A percentile compares a stretch with the other conserved stretches of the same genome.
Evolutionary conservation across 1,140 invertebrate genomes (phyloP).

Genomic region (Periplaneta americana): DNA sequence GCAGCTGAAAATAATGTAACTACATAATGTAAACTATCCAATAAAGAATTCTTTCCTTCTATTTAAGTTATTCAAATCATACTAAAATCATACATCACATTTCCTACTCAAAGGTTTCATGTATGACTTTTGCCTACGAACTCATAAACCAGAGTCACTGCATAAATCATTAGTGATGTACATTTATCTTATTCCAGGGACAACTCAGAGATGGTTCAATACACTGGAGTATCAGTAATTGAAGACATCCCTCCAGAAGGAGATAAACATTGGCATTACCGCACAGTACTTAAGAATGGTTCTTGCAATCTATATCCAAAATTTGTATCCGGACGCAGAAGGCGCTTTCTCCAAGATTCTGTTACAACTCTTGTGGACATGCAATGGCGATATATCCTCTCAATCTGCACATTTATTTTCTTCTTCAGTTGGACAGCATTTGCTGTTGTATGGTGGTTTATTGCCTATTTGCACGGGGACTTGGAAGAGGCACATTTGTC

Average conservation of each 20-base stretch:
- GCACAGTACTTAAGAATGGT: not conserved
- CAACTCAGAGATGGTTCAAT: not conserved
- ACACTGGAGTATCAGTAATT: not conserved
- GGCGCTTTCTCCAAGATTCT: constrained; percentile 34
- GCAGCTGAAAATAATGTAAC: no score
- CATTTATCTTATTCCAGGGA: no score
- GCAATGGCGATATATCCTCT: constrained; percentile 53
- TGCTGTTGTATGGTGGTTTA: constrained; percentile 45
- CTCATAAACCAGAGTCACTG: no score
- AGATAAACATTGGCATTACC: not conserved
- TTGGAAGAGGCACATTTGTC: constrained; percentile 29
- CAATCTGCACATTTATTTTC: constrained; percentile 43
- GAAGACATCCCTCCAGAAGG: not conserved
- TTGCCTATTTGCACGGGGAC: constrained; percentile 45
- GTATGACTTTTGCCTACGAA: no score
- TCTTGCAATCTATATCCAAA: not conserved
- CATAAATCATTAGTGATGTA: no score
- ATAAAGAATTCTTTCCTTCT: no score
- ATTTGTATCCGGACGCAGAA: not conserved
- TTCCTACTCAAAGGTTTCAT: no score
- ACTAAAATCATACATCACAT: no score
- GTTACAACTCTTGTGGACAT: constrained; percentile 54
- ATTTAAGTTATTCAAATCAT: no score
- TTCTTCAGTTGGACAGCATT: constrained; percentile 49
- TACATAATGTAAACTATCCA: no score